Conservation (phyloP, 2,797 vertebrate genomes). For the Alcedo quadribrachys region DNA sequence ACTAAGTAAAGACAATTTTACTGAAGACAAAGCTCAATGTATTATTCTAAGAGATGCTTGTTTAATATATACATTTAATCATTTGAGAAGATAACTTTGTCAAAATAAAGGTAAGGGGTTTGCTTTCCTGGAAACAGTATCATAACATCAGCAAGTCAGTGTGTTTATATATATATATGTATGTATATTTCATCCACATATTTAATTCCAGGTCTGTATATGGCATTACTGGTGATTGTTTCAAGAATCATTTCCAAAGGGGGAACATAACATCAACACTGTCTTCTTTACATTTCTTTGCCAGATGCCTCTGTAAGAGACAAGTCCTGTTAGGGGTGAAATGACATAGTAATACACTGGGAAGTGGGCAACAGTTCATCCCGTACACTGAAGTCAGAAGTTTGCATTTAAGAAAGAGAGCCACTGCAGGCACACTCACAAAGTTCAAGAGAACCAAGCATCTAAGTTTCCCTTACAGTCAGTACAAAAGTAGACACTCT, state of each 20-base stretch:
- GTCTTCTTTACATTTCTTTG: neutral
- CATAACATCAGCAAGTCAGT: accelerated
- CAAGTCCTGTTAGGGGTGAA: neutral
- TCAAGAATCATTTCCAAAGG: neutral
- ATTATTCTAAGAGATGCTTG: neutral
- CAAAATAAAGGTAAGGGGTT: neutral
- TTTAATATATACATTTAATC: neutral
- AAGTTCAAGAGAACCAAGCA: neutral
- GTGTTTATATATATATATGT: neutral
- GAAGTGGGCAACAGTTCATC: neutral
- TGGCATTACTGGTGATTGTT: neutral
- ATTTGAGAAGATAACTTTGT: neutral
- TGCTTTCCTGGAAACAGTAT: neutral
- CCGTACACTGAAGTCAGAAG: neutral
- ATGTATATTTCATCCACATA: neutral
- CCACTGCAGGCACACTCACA: neutral
- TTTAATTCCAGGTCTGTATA: neutral
- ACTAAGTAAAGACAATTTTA: neutral
- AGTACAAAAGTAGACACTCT: neutral
- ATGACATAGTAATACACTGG: neutral
- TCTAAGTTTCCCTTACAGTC: neutral
- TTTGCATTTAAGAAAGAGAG: neutral
- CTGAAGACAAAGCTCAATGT: neutral
- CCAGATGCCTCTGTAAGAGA: neutral
- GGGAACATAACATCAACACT: neutral